These are phyloP conservation scores for Clunio marinus DNA, from an alignment of 2,888 invertebrate genomes.

Conservation along the genomic window DNA sequence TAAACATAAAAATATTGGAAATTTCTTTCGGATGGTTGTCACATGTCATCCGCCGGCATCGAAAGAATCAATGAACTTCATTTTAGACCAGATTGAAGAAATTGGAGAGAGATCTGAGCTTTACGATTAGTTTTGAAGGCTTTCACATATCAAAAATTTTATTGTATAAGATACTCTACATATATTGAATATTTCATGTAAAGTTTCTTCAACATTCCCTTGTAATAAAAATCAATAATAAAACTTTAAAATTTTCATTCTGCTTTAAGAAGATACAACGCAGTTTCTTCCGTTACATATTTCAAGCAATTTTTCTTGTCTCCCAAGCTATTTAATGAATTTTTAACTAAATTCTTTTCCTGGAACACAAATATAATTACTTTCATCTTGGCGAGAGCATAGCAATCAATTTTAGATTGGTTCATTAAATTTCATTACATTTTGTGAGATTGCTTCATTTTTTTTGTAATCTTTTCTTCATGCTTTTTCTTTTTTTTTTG, in stretches of 20 bases:
- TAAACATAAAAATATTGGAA: slow-evolving; percentile 57
- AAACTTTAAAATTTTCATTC: too few relatives aligned
- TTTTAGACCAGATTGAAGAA: slow-evolving; percentile 61
- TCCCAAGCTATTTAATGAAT: too few relatives aligned
- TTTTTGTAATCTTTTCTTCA: not conserved
- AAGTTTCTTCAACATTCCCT: not conserved
- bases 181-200: too few relatives aligned
- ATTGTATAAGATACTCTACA: not conserved
- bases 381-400: slow-evolving; percentile 13
- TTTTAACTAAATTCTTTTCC: too few relatives aligned
- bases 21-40: slow-evolving; percentile 73
- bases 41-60: slow-evolving; percentile 65
- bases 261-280: too few relatives aligned
- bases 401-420: slow-evolving; percentile 37
- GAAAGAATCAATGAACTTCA: slow-evolving; percentile 58
- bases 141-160: not conserved
- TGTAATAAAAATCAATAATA: too few relatives aligned
- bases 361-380: too few relatives aligned
- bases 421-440: slow-evolving; percentile 36
- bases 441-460: slow-evolving; percentile 30
- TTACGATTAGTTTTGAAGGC: slow-evolving; percentile 22
- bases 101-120: slow-evolving; percentile 53
- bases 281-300: too few relatives aligned
- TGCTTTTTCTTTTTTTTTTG: not conserved
- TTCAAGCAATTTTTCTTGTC: too few relatives aligned